Base-by-base conservation (phyloP, 2,888 invertebrate species). In the Amphiduros pacificus region DNA sequence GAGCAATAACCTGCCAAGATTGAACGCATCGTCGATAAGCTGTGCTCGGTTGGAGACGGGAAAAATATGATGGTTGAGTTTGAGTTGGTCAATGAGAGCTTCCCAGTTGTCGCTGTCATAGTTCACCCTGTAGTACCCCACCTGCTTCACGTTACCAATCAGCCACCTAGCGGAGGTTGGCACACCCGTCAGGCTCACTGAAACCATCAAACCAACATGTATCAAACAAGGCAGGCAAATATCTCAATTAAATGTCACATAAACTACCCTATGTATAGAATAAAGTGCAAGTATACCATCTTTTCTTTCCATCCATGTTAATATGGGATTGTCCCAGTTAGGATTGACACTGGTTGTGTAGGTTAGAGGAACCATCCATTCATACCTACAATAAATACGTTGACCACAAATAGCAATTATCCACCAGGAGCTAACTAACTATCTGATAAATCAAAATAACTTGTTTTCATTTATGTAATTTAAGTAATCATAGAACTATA, bases 51-150 rank as follows among this genome's bases (percentile, higher is more conserved):
- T 69, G 11, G 55, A 51, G 50, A 55, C 59, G 17, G 55, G 55
- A 29, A 68, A 64, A 4, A 54, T 51, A 61, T 66, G 59, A 1
- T 86, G 84, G 0, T 86, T 84, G 44, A 87, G 85, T 67, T 76
- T 72, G 24, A 83, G 76, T 60, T 83, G 83, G n/a, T 72, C 61
- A 17, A 78, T 74, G 17, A 84, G 63, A 4, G 73, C 70, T 24
- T 73, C 61, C 83, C 84, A 83, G 62, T 80, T 82, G 3, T 67
- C 41, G 5, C 51, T 54, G 49, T 83, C 81, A 66, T 84, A 84
- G 64, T 82, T 83, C 1, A 82, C 81, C 40, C 83, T 62, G 69
- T 79, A 84, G 62, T 74, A 82, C 2, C 81, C 83, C 51, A 73
- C 86, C 85, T 61, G 80, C 71, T 71, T 66, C 5, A 74, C 69